Conservation (phyloP, 2,888 invertebrate species). For the Chloromyia formosa region DNA sequence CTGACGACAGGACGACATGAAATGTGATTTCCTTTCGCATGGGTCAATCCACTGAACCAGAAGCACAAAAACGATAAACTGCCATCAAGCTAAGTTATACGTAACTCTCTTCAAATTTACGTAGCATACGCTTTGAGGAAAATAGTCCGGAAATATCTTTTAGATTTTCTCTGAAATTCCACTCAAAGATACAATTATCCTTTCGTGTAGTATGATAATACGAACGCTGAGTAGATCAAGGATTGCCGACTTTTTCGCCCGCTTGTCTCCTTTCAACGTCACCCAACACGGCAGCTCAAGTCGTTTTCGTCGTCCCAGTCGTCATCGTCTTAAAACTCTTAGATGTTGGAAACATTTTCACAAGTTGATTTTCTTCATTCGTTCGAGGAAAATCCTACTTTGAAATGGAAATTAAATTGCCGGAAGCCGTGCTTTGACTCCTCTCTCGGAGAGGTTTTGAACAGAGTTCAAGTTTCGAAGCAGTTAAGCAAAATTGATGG, state of each 20-base stretch:
- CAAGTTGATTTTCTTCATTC: constrained; percentile 50
- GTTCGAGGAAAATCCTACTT: constrained; percentile 47
- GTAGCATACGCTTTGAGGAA: too few relatives aligned
- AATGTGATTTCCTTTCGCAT: background rate
- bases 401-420: constrained; percentile 50
- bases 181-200: constrained; percentile 1
- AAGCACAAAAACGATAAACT: background rate
- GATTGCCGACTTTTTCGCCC: constrained; percentile 7
- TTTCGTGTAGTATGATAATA: constrained; percentile 1
- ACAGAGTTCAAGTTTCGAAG: background rate
- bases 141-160: too few relatives aligned
- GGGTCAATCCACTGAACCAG: background rate
- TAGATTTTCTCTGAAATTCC: background rate
- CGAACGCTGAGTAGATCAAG: background rate
- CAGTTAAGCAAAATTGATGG: constrained; percentile 18
- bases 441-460: background rate
- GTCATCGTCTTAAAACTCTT: background rate
- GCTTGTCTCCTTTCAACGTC: background rate
- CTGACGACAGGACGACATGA: background rate
- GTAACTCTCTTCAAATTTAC: too few relatives aligned
- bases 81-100: background rate
- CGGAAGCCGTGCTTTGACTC: constrained; percentile 49
- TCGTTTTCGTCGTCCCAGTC: background rate
- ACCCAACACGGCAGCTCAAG: background rate
- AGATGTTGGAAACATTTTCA: constrained; percentile 47